Percentiles rank a stretch among this genome's conserved stretches.
These are phyloP conservation scores for Drosophila picticornis DNA, from an alignment of 2,888 invertebrate genomes.

Conservation along the genomic window DNA sequence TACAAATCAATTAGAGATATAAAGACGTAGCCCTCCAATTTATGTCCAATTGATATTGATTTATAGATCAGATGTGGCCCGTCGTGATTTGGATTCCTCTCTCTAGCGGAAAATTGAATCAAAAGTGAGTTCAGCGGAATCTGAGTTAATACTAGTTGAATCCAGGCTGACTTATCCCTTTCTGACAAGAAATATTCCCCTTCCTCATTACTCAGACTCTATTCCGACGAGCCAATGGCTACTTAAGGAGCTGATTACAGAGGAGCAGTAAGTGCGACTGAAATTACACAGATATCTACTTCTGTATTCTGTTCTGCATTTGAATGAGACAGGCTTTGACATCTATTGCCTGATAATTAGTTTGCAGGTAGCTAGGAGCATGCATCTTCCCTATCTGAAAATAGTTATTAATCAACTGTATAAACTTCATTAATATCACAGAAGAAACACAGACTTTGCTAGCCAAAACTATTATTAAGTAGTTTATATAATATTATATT, in stretches of 20 bases:
- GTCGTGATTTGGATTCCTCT: not conserved
- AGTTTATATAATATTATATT: not conserved
- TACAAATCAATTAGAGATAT: too few relatives aligned
- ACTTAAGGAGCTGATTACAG: not conserved
- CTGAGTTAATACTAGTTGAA: accelerated
- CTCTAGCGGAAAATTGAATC: not conserved
- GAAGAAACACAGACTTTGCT: not conserved
- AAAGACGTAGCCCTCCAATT: not conserved
- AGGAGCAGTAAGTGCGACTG: not conserved
- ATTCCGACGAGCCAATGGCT: not conserved
- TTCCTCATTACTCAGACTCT: not conserved
- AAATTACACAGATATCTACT: not conserved
- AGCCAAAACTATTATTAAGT: not conserved
- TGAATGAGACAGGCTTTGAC: not conserved
- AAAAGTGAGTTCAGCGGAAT: not conserved
- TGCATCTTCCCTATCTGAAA: not conserved
- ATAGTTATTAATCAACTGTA: not conserved
- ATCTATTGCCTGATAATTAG: not conserved
- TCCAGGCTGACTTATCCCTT: not conserved
- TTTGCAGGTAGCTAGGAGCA: not conserved
- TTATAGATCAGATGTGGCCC: too few relatives aligned
- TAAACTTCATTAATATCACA: not conserved
- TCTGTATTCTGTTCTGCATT: not conserved
- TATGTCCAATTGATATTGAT: not conserved
- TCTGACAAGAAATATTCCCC: not conserved